Evolutionary conservation across 2,797 vertebrate genomes (phyloP), one percentile per base, ranked within the genome.

Genomic region (Pseudocheirus occidentalis): DNA sequence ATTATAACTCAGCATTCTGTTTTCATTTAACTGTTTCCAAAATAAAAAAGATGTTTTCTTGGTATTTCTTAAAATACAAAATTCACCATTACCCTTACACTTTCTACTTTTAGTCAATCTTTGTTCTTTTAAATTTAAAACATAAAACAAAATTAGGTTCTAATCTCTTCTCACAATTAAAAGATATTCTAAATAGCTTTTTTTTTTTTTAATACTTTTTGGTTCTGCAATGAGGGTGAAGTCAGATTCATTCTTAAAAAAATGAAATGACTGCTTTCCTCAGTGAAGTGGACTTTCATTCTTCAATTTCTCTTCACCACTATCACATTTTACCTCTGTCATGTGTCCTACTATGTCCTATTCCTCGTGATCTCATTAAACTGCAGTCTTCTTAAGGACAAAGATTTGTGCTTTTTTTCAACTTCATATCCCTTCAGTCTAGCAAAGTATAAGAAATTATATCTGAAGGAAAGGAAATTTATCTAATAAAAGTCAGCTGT

Each of bases 181-280:
- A 94, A 92, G 1, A 91, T 90, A 90, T 16, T 53, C 21, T 93
- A 91, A 91, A 54, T 54, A 90, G n/a, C n/a, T n/a, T n/a, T n/a
- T n/a, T n/a, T n/a, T n/a, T n/a, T n/a, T 62, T 34, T 94, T 40
- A 89, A 62, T 87, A 87, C 12, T 93, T 87, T 93, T 29, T 59
- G 6, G 21, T 27, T 46, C 10, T 12, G 12, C 27, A 55, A 93
- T 53, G 55, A 56, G 53, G 58, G 58, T 59, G 58, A 59, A 62
- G 31, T 62, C 29, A 57, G 4, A 57, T 27, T 57, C 27, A 57
- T 57, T 57, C 56, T 57, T 56, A 50, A 50, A 27, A 89, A 94
- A 94, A 59, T 55, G 55, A 62, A 90, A 52, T 29, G 53, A 1
- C 31, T 59, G 10, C 12, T 59, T 59, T 59, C 58, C 29, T 59